A percentile compares a stretch with the other conserved stretches of the same genome.
Conservation (phyloP, 1,140 invertebrate genomes). For the Drosophila baimaii region DNA sequence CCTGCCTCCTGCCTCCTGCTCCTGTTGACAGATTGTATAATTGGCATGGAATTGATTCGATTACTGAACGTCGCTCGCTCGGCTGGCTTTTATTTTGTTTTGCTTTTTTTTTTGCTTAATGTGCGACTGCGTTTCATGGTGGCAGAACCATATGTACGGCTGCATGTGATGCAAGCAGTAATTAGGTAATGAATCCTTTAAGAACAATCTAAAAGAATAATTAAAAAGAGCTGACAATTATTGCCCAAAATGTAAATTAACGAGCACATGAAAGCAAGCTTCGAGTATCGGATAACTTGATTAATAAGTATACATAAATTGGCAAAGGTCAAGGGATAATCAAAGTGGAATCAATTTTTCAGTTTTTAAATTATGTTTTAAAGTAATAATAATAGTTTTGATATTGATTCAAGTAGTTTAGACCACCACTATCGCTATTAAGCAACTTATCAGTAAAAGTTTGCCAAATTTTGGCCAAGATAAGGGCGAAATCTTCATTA, state of each 20-base stretch:
- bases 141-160: not conserved
- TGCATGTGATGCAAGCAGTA: constrained; percentile 21
- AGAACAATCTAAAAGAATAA: constrained; percentile 3
- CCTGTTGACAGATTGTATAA: constrained; percentile 60
- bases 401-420: not conserved
- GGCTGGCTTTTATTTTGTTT: constrained; percentile 19
- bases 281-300: not conserved
- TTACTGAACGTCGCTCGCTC: constrained; percentile 25
- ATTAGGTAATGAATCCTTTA: constrained; percentile 27
- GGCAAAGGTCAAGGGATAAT: not conserved
- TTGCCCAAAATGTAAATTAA: too few species aligned
- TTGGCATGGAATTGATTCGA: constrained; percentile 50
- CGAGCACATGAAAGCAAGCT: too few species aligned
- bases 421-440: not conserved
- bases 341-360: not conserved
- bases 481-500: constrained; percentile 15
- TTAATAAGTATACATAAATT: not conserved
- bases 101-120: constrained; percentile 7
- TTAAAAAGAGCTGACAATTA: constrained; percentile 3
- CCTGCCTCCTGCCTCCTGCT: constrained; percentile 14
- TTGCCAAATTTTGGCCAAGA: constrained; percentile 28
- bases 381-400: not conserved
- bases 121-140: constrained; percentile 4
- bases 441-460: constrained; percentile 7
- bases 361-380: not conserved